phyloP scores from a whole-genome alignment of 2,797 vertebrate genomes.

The Gallinago nigripennis region DNA sequence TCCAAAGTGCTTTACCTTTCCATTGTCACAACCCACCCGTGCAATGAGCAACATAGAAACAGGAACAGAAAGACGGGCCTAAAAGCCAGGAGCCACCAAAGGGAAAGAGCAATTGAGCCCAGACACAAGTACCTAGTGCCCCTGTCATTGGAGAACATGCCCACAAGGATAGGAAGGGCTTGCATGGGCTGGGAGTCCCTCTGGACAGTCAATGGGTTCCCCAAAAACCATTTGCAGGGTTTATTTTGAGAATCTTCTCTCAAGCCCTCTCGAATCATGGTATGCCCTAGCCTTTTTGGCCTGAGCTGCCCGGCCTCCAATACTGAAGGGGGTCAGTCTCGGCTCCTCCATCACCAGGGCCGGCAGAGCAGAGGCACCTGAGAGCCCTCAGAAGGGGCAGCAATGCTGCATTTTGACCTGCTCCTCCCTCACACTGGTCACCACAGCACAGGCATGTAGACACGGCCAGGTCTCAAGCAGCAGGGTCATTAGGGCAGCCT shows the following conservation, averaged over 20 bases:
- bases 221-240: background rate
- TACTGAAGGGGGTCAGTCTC: background rate
- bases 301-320: background rate
- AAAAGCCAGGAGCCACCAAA: background rate
- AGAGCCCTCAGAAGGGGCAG: background rate
- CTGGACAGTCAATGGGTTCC: background rate
- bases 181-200: fast-evolving
- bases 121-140: background rate
- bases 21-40: fast-evolving
- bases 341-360: background rate
- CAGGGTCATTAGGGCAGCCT: background rate
- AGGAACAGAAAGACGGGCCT: background rate
- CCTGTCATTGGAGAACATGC: fast-evolving
- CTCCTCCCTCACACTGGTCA: background rate
- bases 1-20: background rate
- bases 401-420: fast-evolving
- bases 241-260: background rate
- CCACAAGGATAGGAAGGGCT: fast-evolving
- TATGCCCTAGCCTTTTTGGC: background rate
- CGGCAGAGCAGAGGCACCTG: fast-evolving
- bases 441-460: fast-evolving
- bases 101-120: background rate
- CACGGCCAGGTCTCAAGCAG: background rate
- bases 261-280: background rate
- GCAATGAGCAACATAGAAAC: background rate